Percentiles rank a stretch among this genome's conserved stretches.
These are phyloP conservation scores for Amblyopsis hoosieri DNA, from an alignment of 2,797 vertebrate species.

Conservation along the genomic window DNA sequence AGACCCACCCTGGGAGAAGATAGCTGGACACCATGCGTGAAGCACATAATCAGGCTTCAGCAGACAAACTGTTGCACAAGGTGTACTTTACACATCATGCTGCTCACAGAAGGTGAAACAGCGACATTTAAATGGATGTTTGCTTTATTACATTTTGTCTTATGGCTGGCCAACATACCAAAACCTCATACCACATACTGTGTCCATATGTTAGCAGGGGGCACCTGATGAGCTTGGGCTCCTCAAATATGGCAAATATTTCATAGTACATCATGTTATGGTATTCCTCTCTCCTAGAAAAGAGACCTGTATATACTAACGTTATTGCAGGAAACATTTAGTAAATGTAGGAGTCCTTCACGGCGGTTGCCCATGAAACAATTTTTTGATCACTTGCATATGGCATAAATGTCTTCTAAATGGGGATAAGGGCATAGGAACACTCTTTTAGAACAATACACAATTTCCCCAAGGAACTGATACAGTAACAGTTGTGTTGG, in stretches of 20 bases:
- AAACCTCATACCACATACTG: slow-evolving; percentile 53
- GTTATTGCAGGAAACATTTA: slow-evolving; percentile 9
- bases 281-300: neutral
- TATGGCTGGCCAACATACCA: slow-evolving; percentile 58
- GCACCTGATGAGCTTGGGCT: slow-evolving; percentile 26
- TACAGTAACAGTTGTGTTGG: slow-evolving; percentile 6
- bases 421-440: slow-evolving; percentile 5
- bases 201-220: slow-evolving; percentile 57
- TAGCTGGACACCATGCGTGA: slow-evolving; percentile 35
- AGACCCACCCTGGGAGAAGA: slow-evolving; percentile 53
- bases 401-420: neutral
- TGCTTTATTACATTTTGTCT: slow-evolving; percentile 46
- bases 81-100: slow-evolving; percentile 18
- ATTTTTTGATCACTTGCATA: slow-evolving; percentile 21
- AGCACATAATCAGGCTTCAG: neutral
- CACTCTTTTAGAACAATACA: slow-evolving; percentile 11
- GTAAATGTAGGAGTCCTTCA: neutral
- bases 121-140: slow-evolving; percentile 9
- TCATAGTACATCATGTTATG: slow-evolving; percentile 3
- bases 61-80: slow-evolving; percentile 30
- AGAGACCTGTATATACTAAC: neutral
- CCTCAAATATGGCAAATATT: neutral
- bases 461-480: slow-evolving; percentile 7
- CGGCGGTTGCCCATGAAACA: slow-evolving; percentile 3
- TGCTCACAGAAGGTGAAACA: slow-evolving; percentile 42